phyloP scores from a whole-genome alignment of 1,140 invertebrate genomes.

The Saccostrea echinata region DNA sequence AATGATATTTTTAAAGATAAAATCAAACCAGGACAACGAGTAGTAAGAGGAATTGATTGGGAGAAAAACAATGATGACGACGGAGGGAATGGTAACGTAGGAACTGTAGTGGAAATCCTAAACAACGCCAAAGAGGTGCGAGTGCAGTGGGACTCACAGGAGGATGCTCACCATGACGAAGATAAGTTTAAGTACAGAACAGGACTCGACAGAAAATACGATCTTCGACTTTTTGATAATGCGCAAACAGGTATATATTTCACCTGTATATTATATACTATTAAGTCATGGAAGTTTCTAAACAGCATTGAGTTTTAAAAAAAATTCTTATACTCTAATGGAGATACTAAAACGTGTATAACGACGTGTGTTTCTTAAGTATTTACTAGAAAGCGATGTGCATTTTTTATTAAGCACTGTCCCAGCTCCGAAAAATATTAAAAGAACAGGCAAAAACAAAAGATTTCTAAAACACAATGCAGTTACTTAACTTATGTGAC shows the following conservation, averaged over 20 bases:
- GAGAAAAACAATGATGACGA: conserved; percentile 47
- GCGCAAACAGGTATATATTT: conserved; percentile 59
- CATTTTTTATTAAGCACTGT: too few relatives aligned
- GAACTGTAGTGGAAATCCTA: conserved; percentile 61
- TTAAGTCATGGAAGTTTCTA: too few relatives aligned
- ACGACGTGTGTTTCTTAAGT: too few relatives aligned
- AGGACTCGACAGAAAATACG: conserved; percentile 64
- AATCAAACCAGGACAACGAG: conserved; percentile 46
- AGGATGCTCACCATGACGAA: conserved; percentile 49
- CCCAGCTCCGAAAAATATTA: too few relatives aligned
- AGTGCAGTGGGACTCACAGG: conserved; percentile 65
- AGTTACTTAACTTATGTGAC: too few relatives aligned
- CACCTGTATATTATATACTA: too few relatives aligned
- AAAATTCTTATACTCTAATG: too few relatives aligned
- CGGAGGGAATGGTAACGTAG: conserved; percentile 59
- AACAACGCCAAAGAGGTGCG: conserved; percentile 60
- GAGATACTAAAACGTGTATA: too few relatives aligned
- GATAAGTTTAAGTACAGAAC: conserved; percentile 53
- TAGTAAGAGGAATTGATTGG: conserved; percentile 62
- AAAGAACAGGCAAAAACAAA: too few relatives aligned
- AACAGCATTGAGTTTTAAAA: too few relatives aligned
- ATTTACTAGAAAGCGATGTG: too few relatives aligned
- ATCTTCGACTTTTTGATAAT: conserved; percentile 66
- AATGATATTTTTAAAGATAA: neutral
- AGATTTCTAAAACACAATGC: too few relatives aligned